These are phyloP conservation scores for Plagiodera versicolora DNA, from an alignment of 2,888 invertebrate genomes.

Conservation along the genomic window DNA sequence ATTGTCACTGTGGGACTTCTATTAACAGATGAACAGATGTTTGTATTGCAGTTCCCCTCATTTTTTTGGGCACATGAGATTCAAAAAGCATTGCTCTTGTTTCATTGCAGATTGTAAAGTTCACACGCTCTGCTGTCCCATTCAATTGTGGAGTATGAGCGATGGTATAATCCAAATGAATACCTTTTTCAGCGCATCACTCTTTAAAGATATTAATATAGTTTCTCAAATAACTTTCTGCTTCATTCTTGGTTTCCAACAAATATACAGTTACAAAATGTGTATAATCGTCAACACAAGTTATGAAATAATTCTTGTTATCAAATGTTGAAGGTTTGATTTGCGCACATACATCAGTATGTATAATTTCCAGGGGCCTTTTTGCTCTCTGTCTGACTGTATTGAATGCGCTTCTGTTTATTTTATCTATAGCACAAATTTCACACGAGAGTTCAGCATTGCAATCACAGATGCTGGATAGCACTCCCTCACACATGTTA, in stretches of 20 bases:
- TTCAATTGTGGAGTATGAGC: slow-evolving; percentile 4
- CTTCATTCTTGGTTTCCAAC: slow-evolving; percentile 3
- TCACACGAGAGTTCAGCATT: neutral
- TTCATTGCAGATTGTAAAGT: slow-evolving; percentile 10
- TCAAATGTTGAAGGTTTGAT: slow-evolving; percentile 4
- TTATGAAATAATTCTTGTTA: slow-evolving; percentile 13
- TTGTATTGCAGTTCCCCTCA: slow-evolving; percentile 7
- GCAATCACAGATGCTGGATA: neutral
- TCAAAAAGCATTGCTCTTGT: slow-evolving; percentile 6
- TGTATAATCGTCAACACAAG: slow-evolving; percentile 12
- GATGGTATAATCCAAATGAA: slow-evolving; percentile 1
- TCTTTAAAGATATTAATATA: neutral
- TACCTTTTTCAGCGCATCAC: neutral
- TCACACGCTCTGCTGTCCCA: slow-evolving; percentile 5
- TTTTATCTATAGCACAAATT: neutral
- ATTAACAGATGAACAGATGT: slow-evolving; percentile 6
- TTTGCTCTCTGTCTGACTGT: neutral
- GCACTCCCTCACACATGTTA: neutral
- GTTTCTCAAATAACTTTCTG: neutral
- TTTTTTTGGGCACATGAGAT: neutral
- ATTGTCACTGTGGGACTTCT: neutral
- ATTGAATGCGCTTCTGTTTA: neutral
- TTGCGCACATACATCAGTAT: slow-evolving; percentile 1
- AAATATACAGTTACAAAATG: slow-evolving; percentile 9
- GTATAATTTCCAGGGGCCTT: neutral